Conservation (phyloP, 1,140 invertebrate genomes). For the Drosophila triauraria region DNA sequence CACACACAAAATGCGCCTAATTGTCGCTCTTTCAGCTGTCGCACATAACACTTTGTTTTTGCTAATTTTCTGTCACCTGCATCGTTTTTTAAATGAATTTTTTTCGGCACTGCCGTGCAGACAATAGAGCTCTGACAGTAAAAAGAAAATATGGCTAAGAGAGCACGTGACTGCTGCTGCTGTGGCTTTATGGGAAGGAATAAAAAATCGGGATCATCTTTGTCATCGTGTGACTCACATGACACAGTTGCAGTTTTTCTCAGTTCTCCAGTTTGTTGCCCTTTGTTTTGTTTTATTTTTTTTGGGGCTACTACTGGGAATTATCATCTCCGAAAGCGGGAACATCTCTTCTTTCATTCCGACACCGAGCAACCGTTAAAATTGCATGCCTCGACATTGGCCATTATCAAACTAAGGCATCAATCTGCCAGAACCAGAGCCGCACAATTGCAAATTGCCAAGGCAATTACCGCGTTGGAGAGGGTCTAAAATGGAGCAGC, state of each 20-base stretch:
- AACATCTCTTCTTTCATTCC: constrained; percentile 20
- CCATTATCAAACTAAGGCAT: constrained; percentile 80
- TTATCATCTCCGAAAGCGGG: constrained; percentile 21
- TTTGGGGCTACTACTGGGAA: constrained; percentile 4
- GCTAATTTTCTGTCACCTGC: constrained; percentile 74
- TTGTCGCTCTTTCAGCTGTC: constrained; percentile 71
- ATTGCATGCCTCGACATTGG: constrained; percentile 72
- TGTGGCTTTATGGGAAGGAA: not conserved
- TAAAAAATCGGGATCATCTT: constrained; percentile 24
- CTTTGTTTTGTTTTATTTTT: constrained; percentile 35
- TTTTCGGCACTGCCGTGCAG: constrained; percentile 20
- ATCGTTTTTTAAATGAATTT: constrained; percentile 45
- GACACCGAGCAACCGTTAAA: constrained; percentile 73
- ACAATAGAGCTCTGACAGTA: constrained; percentile 19
- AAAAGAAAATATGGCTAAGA: constrained; percentile 15
- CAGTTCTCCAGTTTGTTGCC: constrained; percentile 45
- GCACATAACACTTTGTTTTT: constrained; percentile 80
- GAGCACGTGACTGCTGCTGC: constrained; percentile 38
- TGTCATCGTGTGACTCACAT: constrained; percentile 41
- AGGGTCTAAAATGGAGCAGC: constrained; percentile 61
- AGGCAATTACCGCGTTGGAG: constrained; percentile 58
- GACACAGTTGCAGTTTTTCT: constrained; percentile 39
- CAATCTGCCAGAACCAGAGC: constrained; percentile 60
- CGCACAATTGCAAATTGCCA: constrained; percentile 76
- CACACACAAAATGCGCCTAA: constrained; percentile 80